A percentile compares a stretch with the other conserved stretches of the same genome.
Evolutionary conservation across 2,888 invertebrate genomes (phyloP).

Genomic region (Acleris literana): DNA sequence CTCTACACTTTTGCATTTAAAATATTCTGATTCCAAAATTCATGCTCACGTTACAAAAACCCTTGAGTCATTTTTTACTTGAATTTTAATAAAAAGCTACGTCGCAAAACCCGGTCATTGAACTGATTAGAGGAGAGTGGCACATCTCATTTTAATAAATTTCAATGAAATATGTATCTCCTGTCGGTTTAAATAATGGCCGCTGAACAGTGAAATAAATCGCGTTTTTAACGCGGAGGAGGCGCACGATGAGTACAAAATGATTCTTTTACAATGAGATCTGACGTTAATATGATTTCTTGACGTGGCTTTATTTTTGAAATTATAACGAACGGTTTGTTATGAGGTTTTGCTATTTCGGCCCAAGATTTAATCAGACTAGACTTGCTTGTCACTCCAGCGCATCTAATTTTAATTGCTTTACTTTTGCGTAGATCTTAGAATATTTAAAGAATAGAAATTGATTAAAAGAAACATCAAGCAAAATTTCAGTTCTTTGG

Average conservation of each 20-base stretch:
- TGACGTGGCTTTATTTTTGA: slow-evolving; percentile 27
- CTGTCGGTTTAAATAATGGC: slow-evolving; percentile 49
- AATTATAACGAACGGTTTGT: slow-evolving; percentile 21
- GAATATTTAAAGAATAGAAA: too few relatives aligned
- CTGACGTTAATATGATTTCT: slow-evolving; percentile 35
- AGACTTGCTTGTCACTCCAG: too few relatives aligned
- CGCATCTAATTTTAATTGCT: too few relatives aligned
- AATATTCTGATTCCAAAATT: background rate
- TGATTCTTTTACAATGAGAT: slow-evolving; percentile 33
- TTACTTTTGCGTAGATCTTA: too few relatives aligned
- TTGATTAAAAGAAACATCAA: too few relatives aligned
- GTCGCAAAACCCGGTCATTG: slow-evolving; percentile 27
- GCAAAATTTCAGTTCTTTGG: too few relatives aligned
- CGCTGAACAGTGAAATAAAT: slow-evolving; percentile 55
- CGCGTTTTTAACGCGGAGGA: slow-evolving; percentile 55
- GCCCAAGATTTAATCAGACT: background rate
- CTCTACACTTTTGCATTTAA: too few relatives aligned
- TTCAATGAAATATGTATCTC: slow-evolving; percentile 53
- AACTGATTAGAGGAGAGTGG: slow-evolving; percentile 35
- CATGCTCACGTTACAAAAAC: background rate
- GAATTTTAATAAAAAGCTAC: slow-evolving; percentile 33
- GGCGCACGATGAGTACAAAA: slow-evolving; percentile 26
- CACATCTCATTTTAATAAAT: slow-evolving; percentile 50
- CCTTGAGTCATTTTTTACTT: slow-evolving; percentile 7
- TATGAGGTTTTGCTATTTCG: background rate